Evolutionary conservation across 2,888 invertebrate genomes (phyloP).

Genomic region (Drosophila rellima): DNA sequence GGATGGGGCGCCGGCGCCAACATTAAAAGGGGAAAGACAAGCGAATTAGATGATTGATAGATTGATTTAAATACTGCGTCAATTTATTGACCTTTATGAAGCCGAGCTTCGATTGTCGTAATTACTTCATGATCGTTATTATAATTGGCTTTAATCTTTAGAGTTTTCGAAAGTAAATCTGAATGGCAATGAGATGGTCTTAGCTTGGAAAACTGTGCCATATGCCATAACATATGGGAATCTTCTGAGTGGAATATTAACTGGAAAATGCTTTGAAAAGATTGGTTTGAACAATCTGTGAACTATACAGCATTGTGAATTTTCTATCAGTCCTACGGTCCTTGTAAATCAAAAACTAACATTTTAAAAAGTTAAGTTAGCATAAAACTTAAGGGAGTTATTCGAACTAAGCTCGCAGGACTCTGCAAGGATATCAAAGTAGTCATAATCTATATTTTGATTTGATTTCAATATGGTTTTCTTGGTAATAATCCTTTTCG

Average conservation of each 20-base stretch:
- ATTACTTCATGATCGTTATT: slow-evolving; percentile 30
- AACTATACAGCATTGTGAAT: no score
- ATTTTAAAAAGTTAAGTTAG: no score
- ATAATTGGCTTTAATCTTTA: slow-evolving; percentile 36
- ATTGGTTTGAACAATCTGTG: no score
- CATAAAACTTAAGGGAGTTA: no score
- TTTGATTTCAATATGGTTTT: not conserved
- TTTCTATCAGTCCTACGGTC: no score
- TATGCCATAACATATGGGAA: not conserved
- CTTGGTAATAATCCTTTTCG: not conserved
- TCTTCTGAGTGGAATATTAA: not conserved
- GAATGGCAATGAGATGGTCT: slow-evolving; percentile 30
- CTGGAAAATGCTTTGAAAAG: no score
- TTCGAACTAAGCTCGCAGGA: no score
- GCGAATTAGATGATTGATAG: slow-evolving; percentile 32
- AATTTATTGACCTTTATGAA: slow-evolving; percentile 47
- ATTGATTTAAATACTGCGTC: slow-evolving; percentile 35
- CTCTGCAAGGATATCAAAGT: not conserved
- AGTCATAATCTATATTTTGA: not conserved
- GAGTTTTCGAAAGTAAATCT: slow-evolving; percentile 40
- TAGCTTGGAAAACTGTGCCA: slow-evolving; percentile 11
- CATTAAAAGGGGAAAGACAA: slow-evolving; percentile 8
- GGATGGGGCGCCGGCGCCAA: slow-evolving; percentile 16
- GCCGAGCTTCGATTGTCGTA: slow-evolving; percentile 47
- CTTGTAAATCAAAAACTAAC: no score